Conservation (phyloP, 2,888 invertebrate genomes). For the Craniophora ligustri region DNA sequence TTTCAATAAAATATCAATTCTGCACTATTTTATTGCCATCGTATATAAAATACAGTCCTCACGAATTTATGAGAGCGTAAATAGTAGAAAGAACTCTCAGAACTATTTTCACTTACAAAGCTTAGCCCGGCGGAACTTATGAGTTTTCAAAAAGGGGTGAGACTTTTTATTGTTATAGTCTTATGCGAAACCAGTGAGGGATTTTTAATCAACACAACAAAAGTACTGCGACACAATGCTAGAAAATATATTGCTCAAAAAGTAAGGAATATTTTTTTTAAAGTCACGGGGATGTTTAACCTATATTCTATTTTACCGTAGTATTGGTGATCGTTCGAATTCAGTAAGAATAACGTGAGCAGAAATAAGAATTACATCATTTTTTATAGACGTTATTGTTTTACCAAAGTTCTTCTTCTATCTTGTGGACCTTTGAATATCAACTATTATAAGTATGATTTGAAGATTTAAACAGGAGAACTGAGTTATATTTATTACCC, state of each 20-base stretch:
- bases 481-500: background rate
- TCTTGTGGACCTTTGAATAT: too few relatives aligned
- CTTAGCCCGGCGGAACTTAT: slow-evolving; percentile 40
- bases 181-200: slow-evolving; percentile 27
- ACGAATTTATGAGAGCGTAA: slow-evolving; percentile 29
- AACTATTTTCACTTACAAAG: slow-evolving; percentile 42
- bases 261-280: slow-evolving; percentile 6
- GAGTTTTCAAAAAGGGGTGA: slow-evolving; percentile 50
- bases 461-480: too few relatives aligned
- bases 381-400: background rate
- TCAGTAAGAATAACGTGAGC: too few relatives aligned
- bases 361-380: too few relatives aligned
- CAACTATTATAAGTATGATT: too few relatives aligned
- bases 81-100: slow-evolving; percentile 40
- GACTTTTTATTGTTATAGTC: slow-evolving; percentile 40
- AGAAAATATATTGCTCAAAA: slow-evolving; percentile 33
- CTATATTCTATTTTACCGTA: too few relatives aligned
- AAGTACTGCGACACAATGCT: slow-evolving; percentile 29
- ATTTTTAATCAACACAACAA: slow-evolving; percentile 47
- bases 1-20: slow-evolving; percentile 19
- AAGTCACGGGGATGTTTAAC: background rate
- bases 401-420: background rate
- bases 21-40: slow-evolving; percentile 26
- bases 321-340: too few relatives aligned
- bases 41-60: slow-evolving; percentile 17